Evolutionary conservation across 30 jellyfish, hydroid and myxozoan genomes (phyloP).

Genomic region (Nemopilema nomurai): DNA sequence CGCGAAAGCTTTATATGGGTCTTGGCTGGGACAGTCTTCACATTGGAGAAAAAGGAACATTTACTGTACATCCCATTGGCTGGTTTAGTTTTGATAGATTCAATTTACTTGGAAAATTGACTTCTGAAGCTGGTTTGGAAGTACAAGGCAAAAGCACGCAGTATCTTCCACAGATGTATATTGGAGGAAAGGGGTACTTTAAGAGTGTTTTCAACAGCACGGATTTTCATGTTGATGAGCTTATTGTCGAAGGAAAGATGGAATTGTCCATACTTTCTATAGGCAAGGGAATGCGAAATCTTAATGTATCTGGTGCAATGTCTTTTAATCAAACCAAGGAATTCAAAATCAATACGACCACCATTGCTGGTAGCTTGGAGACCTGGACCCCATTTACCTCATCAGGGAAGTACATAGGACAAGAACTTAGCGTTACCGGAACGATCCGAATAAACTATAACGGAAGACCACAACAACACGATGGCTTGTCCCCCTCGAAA

Average conservation of each 20-base stretch:
- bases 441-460: constrained; percentile 5
- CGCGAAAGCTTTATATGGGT: constrained; percentile 52
- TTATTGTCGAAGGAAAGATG: constrained; percentile 48
- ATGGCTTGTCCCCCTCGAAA: constrained; percentile 25
- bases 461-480: constrained; percentile 39
- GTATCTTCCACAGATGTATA: constrained; percentile 13
- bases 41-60: constrained; percentile 21
- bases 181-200: constrained; percentile 34
- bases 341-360: constrained; percentile 15
- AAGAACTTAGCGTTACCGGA: constrained; percentile 26
- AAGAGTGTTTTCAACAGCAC: constrained; percentile 19
- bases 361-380: constrained; percentile 33
- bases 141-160: constrained; percentile 37
- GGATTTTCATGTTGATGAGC: constrained; percentile 31
- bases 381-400: constrained; percentile 59
- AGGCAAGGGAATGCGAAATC: constrained; percentile 24
- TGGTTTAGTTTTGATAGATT: constrained; percentile 49
- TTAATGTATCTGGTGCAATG: constrained; percentile 46
- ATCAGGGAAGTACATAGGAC: constrained; percentile 41
- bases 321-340: constrained; percentile 33
- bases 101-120: constrained; percentile 14
- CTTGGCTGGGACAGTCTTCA: constrained; percentile 36
- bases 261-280: constrained; percentile 33
- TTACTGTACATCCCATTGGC: constrained; percentile 49
- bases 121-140: constrained; percentile 36